Evolutionary conservation across 1,140 invertebrate species (phyloP), one percentile per base, ranked within the genome.

Genomic region (Drosophila malerkotliana): DNA sequence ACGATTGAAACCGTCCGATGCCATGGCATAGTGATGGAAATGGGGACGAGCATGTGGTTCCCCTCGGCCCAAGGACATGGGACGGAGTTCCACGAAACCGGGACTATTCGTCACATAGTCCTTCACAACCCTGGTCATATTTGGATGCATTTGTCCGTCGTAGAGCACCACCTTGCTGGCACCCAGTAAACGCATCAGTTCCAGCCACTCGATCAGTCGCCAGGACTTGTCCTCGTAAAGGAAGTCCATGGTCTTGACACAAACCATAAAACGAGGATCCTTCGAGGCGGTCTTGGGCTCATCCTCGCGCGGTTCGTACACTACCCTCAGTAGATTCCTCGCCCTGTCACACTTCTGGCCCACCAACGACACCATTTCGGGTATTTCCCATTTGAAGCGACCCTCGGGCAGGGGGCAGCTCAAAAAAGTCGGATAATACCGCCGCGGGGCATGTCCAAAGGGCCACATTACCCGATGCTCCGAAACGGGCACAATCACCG

Each of bases 401-500:
- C 94, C 93, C 0, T 97, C 94, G 45, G 97, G 94, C 83, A 96
- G 94, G 83, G 96, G 97, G 0, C 97, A 96, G 47, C 97, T 95
- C 57, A 98, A 92, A 74, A 97, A 97, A 0, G 97, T 97, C 82
- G 98, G 97, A 74, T 97, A 96, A 1, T 57, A 45, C 95, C 95
- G 4, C 94, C 97, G 94, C 64, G 96, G 95, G 83, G 97, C 97
- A 84, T 98, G 97, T 8, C 97, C 97, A 96, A 97, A 98, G 81
- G 96, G 95, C 97, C 97, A 98, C 72, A 98, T 96, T 77, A 98
- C 97, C 75, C 97, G 97, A 90, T 98, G 98, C 85, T 97, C 96
- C 32, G 95, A 93, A 2, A 94, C 94, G 55, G 95, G 95, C 0
- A 96, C 94, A 15, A 97, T 93, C 0, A 95, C 93, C 0, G 96